A percentile compares a stretch with the other conserved stretches of the same genome.
Evolutionary conservation across 2,888 invertebrate species (phyloP).

Genomic region (Yponomeuta cagnagella): DNA sequence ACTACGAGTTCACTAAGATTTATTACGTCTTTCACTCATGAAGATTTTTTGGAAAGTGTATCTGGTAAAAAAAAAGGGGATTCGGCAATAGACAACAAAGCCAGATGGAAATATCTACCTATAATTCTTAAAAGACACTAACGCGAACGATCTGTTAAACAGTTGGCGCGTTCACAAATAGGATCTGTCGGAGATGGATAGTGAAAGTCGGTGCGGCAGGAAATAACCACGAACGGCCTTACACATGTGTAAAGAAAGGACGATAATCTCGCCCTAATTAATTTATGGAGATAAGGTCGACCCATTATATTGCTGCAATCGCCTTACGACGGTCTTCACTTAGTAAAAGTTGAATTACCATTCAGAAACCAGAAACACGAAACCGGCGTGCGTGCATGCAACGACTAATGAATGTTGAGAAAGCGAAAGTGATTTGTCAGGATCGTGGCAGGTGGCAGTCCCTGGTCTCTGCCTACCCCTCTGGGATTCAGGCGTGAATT

Average conservation of each 20-base stretch:
- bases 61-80: background rate
- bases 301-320: background rate
- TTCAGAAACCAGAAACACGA: no score
- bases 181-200: conserved; percentile 18
- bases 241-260: background rate
- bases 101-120: background rate
- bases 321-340: background rate
- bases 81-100: background rate
- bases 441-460: no score
- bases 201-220: conserved; percentile 3
- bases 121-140: background rate
- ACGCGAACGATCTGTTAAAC: conserved; percentile 17
- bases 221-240: background rate
- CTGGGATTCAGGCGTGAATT: no score
- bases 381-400: no score
- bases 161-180: conserved; percentile 17
- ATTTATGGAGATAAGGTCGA: background rate
- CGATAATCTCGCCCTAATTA: background rate
- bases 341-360: background rate
- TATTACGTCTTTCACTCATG: no score
- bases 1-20: no score
- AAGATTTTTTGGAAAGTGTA: no score
- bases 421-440: no score
- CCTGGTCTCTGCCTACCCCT: no score
- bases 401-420: no score